Conservation (phyloP, 1,140 invertebrate species). For the Trichonephila clavipes region DNA sequence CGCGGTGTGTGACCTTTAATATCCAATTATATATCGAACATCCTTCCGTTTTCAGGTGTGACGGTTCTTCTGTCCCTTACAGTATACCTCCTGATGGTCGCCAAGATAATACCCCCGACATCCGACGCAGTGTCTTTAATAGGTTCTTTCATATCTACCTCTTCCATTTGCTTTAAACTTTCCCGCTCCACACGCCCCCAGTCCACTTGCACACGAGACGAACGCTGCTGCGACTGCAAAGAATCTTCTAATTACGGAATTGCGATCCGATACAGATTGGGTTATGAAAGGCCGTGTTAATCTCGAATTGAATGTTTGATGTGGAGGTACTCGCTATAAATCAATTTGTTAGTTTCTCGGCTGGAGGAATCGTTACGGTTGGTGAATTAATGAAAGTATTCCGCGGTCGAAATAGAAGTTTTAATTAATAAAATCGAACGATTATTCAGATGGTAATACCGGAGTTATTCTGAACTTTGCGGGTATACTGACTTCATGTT, state of each 20-base stretch:
- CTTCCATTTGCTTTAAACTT: not conserved
- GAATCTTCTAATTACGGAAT: not conserved
- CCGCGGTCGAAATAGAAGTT: not conserved
- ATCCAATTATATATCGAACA: not conserved
- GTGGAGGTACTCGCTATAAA: not conserved
- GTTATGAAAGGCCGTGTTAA: not conserved
- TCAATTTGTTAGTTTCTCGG: not conserved
- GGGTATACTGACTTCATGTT: not conserved
- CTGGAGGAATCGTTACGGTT: not conserved
- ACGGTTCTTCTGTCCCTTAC: constrained; percentile 99
- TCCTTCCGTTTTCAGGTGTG: constrained; percentile 86
- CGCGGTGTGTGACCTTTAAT: not conserved
- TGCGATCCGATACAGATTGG: not conserved
- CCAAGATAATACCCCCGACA: constrained; percentile 96
- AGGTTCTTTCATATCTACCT: constrained; percentile 84
- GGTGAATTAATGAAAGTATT: not conserved
- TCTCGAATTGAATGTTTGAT: not conserved
- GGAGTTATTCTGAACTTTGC: not conserved
- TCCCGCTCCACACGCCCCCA: not conserved
- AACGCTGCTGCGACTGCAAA: constrained; percentile 26
- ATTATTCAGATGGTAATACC: not conserved
- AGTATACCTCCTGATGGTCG: constrained; percentile 96
- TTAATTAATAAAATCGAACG: constrained; percentile 1
- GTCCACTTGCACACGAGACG: constrained; percentile 23
- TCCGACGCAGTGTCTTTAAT: constrained; percentile 98